Conservation (phyloP, 2,113 vertebrate genomes). For the Passer montanus region DNA sequence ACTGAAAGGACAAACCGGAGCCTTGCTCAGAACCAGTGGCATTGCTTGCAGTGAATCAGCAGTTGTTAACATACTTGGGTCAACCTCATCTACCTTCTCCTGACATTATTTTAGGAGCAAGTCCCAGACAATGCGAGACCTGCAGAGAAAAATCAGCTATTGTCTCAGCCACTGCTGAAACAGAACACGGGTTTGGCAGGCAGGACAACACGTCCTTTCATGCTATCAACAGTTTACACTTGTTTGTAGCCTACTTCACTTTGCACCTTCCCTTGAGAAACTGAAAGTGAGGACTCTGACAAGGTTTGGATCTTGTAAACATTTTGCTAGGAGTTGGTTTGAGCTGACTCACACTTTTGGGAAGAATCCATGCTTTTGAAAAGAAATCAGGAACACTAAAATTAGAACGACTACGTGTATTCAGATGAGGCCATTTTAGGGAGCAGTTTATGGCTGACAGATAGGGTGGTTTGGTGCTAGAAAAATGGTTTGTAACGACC, state of each 20-base stretch:
- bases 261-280: neutral
- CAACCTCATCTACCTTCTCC: neutral
- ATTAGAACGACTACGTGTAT: neutral
- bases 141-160: neutral
- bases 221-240: neutral
- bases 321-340: neutral
- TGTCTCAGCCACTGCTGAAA: neutral
- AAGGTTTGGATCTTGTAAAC: neutral
- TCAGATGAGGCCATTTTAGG: neutral
- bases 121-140: neutral
- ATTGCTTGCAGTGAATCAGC: neutral
- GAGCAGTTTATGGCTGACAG: neutral
- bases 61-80: neutral
- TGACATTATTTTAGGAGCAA: neutral
- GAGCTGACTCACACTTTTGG: neutral
- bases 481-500: neutral
- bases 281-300: neutral
- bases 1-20: neutral
- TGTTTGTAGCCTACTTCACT: neutral
- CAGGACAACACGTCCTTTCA: neutral
- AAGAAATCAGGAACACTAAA: neutral
- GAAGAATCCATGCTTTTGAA: neutral
- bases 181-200: neutral
- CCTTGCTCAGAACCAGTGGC: neutral
- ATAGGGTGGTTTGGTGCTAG: neutral